Conservation (phyloP, 2,888 invertebrate genomes). For the Watsonalla binaria region DNA sequence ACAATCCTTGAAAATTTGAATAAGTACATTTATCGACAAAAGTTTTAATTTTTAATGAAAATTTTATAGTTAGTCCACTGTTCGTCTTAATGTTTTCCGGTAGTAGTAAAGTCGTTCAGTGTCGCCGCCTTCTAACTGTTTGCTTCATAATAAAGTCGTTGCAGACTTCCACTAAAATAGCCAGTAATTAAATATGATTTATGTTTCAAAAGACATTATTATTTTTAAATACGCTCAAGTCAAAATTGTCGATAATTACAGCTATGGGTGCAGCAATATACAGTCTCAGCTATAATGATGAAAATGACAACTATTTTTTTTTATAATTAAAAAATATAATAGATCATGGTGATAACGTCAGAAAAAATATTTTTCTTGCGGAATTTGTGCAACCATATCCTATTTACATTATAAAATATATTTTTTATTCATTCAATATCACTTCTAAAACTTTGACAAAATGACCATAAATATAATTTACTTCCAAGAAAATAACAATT, state of each 20-base stretch:
- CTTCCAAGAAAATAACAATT: slow-evolving; percentile 27
- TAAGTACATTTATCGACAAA: not conserved
- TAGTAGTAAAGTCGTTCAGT: slow-evolving; percentile 17
- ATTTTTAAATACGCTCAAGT: not conserved
- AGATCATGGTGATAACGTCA: too few species aligned
- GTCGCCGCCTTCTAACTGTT: slow-evolving; percentile 26
- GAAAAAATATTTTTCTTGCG: too few species aligned
- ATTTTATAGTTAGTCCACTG: slow-evolving; percentile 18
- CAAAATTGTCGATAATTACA: not conserved
- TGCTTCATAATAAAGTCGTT: slow-evolving; percentile 24
- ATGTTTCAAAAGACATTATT: slow-evolving; percentile 14
- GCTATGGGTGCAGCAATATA: not conserved
- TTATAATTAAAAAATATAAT: too few species aligned
- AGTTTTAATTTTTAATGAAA: slow-evolving; percentile 2
- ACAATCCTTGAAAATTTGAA: not conserved
- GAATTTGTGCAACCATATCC: too few species aligned
- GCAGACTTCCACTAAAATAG: slow-evolving; percentile 26
- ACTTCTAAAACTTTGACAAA: too few species aligned
- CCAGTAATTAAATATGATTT: slow-evolving; percentile 34
- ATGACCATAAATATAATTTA: slow-evolving; percentile 3
- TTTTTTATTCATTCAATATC: too few species aligned
- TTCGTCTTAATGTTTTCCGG: slow-evolving; percentile 37
- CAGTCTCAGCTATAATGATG: not conserved
- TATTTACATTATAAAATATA: too few species aligned
- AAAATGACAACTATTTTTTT: not conserved